Evolutionary conservation across 2,888 invertebrate species (phyloP).

Genomic region (Hypercompe scribonia): DNA sequence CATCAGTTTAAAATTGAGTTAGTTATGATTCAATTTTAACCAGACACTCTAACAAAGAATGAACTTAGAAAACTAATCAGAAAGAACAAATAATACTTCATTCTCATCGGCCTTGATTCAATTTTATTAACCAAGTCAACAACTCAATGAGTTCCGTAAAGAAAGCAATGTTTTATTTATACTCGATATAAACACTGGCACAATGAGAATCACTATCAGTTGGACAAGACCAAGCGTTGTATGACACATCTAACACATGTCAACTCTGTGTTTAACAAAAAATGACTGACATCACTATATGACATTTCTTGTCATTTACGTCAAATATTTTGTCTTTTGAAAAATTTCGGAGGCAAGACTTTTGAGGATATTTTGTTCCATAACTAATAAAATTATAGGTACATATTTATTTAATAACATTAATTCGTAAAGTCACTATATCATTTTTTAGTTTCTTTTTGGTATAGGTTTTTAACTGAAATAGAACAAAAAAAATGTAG

Average conservation of each 20-base stretch:
- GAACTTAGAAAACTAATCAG: no score
- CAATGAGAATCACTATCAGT: not conserved
- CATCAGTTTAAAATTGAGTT: no score
- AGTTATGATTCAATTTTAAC: no score
- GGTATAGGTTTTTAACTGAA: not conserved
- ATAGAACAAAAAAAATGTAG: no score
- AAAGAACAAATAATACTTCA: no score
- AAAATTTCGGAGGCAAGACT: not conserved
- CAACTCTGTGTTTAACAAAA: not conserved
- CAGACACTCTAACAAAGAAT: no score
- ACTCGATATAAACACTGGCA: not conserved
- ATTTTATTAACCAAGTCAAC: not conserved
- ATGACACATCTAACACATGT: not conserved
- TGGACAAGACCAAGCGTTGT: not conserved
- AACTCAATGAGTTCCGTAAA: not conserved
- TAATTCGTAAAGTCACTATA: no score
- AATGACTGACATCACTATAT: not conserved
- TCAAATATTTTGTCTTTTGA: not conserved
- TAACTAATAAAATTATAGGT: no score
- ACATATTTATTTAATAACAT: no score
- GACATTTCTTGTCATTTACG: not conserved
- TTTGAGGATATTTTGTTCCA: no score
- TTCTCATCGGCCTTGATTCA: not conserved
- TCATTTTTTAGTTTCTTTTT: not conserved
- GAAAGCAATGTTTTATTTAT: not conserved